These are phyloP conservation scores for Carcharodon carcharias DNA, from an alignment of 2,797 vertebrate species.

Conservation along the genomic window DNA sequence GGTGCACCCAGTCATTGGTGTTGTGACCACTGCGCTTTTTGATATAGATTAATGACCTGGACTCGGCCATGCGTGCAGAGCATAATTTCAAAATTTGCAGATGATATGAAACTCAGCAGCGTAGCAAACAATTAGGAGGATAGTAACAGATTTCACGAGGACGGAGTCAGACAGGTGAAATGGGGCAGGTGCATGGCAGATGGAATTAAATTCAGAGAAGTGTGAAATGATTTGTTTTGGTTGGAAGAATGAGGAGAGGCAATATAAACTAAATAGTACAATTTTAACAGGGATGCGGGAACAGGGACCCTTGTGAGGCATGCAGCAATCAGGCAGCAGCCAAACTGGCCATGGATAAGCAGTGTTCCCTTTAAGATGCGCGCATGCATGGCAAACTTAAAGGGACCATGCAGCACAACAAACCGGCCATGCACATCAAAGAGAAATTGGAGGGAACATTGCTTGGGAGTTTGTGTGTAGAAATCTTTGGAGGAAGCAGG, in stretches of 20 bases:
- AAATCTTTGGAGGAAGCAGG: neutral
- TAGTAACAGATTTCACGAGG: neutral
- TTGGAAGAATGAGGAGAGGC: neutral
- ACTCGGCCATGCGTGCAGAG: neutral
- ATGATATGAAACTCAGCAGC: neutral
- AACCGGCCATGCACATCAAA: too few relatives aligned
- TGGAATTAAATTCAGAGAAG: neutral
- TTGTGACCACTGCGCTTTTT: neutral
- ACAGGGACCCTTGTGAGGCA: neutral
- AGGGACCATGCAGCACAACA: too few relatives aligned
- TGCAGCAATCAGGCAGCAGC: too few relatives aligned
- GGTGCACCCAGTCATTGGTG: neutral
- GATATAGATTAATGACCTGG: neutral
- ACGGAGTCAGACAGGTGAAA: neutral
- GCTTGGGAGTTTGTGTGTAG: neutral
- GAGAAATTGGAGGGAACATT: too few relatives aligned
- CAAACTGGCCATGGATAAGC: too few relatives aligned
- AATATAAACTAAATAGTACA: neutral
- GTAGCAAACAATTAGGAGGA: neutral
- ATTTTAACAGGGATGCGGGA: neutral
- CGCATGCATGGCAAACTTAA: too few relatives aligned
- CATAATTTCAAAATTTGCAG: neutral
- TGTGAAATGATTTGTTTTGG: neutral
- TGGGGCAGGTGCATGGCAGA: neutral
- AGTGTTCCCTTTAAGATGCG: too few relatives aligned